Evolutionary conservation across 1,140 invertebrate species (phyloP).

Genomic region (Rhopalosiphum padi): DNA sequence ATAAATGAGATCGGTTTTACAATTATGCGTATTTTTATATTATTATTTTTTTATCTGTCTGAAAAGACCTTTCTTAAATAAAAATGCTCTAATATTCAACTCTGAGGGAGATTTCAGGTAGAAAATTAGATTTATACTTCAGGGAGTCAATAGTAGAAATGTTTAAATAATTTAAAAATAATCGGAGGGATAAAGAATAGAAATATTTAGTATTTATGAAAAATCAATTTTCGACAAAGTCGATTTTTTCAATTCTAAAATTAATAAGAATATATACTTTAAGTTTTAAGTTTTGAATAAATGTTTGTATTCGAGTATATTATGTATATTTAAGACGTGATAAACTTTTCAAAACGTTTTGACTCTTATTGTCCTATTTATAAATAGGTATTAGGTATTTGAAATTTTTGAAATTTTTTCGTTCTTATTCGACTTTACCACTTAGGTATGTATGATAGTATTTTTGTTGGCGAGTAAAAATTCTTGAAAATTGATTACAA

Average conservation of each 20-base stretch:
- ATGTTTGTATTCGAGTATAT: neutral
- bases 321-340: neutral
- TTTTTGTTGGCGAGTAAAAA: too few species aligned
- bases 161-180: neutral
- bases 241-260: neutral
- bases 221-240: neutral
- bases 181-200: neutral
- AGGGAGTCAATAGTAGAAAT: neutral
- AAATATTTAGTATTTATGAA: neutral
- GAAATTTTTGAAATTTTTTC: too few species aligned
- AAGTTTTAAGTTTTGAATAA: neutral
- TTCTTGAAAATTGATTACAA: too few species aligned
- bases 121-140: neutral
- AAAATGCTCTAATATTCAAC: neutral
- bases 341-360: too few species aligned
- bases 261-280: neutral
- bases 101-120: neutral
- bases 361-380: too few species aligned
- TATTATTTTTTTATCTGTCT: neutral
- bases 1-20: too few species aligned
- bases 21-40: neutral
- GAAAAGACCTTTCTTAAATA: neutral
- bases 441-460: too few species aligned
- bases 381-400: too few species aligned
- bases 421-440: too few species aligned